Base-by-base conservation (phyloP, 2,797 vertebrate species). In the Hoplostethus mediterraneus region DNA sequence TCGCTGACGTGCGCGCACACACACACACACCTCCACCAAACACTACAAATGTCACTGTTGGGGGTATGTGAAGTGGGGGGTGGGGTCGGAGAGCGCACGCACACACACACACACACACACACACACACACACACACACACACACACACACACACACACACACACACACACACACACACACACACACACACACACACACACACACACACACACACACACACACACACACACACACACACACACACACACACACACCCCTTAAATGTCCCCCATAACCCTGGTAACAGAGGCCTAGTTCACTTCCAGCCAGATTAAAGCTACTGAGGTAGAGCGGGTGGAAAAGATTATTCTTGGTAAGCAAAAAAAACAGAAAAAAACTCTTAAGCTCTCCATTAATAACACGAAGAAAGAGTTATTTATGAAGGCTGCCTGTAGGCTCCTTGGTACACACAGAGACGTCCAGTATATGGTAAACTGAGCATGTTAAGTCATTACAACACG, bases 221-320 rank as follows among this genome's bases (percentile, higher is more conserved):
- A 31, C 28, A 52, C 40, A 30, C 59, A 45, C 10, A 31, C 62
- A 66, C 68, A 65, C 60, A 53, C 57, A 71, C 16, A 55, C 51
- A 57, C 42, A 16, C 21, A 51, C 47, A 45, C 21, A 25, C 38
- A 7, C 36, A 38, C 52, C 42, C 30, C 36, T 45, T 70, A 67
- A 9, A 56, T 21, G 62, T 16, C 55, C 64, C 69, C 44, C 52
- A 79, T 53, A 77, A 63, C 67, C 60, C 62, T 65, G 55, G 40
- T 81, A 86, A 89, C 84, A 89, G 82, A 88, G 80, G 80, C 57
- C 81, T 77, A 68, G 59, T 89, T 89, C 83, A 84, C 88, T 75
- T 78, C 67, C 65, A 81, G 77, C 67, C 77, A 67, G 85, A 87
- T 86, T 90, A 87, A 87, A 82, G 65, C 65, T 52, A 52, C 68